A percentile compares a stretch with the other conserved stretches of the same genome.
Conservation (phyloP, 2,797 vertebrate species). For the Cossypha polioptera region DNA sequence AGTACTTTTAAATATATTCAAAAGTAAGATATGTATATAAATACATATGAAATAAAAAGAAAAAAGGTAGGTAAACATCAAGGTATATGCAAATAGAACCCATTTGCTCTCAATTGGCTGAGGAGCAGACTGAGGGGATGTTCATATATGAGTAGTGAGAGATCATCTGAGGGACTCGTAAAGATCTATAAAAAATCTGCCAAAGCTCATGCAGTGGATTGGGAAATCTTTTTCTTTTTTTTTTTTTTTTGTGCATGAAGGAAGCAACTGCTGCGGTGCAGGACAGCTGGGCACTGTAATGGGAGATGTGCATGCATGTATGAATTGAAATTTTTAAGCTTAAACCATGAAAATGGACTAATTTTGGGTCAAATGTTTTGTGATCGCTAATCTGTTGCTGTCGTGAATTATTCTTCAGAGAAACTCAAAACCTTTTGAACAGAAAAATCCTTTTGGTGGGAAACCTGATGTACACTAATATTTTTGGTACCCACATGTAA, state of each 20-base stretch:
- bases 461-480: background rate
- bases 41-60: background rate
- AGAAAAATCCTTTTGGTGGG: background rate
- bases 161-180: background rate
- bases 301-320: background rate
- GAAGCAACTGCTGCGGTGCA: background rate
- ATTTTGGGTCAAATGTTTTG: background rate
- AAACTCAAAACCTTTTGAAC: background rate
- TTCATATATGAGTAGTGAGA: background rate
- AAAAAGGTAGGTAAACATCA: background rate
- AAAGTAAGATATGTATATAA: background rate
- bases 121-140: background rate
- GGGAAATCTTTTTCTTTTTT: background rate
- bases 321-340: background rate
- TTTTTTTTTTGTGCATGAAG: background rate
- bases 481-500: background rate
- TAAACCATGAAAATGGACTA: background rate
- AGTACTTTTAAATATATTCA: background rate
- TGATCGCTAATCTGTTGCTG: background rate
- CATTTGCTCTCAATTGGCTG: background rate
- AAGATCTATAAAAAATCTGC: background rate
- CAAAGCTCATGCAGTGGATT: background rate
- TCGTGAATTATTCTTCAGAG: background rate
- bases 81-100: background rate
- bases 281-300: background rate